Base-by-base conservation (phyloP, 2,888 invertebrate species). In the Oscheius onirici region DNA sequence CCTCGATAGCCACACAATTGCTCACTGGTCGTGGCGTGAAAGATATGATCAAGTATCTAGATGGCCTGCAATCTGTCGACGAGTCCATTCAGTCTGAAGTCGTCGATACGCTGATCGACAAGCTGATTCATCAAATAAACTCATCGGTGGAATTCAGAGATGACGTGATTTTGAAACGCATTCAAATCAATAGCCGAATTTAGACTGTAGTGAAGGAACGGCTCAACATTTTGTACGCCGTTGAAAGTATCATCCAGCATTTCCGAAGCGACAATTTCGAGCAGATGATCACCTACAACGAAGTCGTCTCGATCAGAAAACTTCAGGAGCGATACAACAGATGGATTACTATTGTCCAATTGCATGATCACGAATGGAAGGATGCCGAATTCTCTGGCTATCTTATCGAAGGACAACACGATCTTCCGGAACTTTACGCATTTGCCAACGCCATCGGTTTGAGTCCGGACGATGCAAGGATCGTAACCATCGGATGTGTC, bases 331-430 rank as follows among this genome's bases (percentile, higher is more conserved):
- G 49, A 8, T 63, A 63, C 34, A 20, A n/a, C n/a, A 46, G n/a
- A 26, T 63, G 63, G 63, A n/a, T 63, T 15, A 63, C 63, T n/a
- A n/a, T 63, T 10, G 17, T 13, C 34, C 15, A 63, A 8, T 28
- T 63, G 11, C 63, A 49, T 26, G 63, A 63, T 49, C 28, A n/a
- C n/a, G 17, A 49, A 24, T 63, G 63, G 63, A 63, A 63, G 24
- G 28, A 49, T 3, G 63, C 46, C 1, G 24, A 24, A 26, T 49
- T 63, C n/a, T 11, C 17, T 2, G 15, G 13, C 0, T 49, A 17
- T 41, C 40, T 63, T 8, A n/a, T 17, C n/a, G 49, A 46, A 5
- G 46, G n/a, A 15, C 15, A 46, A 10, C 28, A 34, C 6, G 63
- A 63, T 15, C 20, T 63, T 11, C 43, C 60, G 1, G 60, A 60